Conservation (phyloP, 1,140 invertebrate species). For the Bombus waltoni region DNA sequence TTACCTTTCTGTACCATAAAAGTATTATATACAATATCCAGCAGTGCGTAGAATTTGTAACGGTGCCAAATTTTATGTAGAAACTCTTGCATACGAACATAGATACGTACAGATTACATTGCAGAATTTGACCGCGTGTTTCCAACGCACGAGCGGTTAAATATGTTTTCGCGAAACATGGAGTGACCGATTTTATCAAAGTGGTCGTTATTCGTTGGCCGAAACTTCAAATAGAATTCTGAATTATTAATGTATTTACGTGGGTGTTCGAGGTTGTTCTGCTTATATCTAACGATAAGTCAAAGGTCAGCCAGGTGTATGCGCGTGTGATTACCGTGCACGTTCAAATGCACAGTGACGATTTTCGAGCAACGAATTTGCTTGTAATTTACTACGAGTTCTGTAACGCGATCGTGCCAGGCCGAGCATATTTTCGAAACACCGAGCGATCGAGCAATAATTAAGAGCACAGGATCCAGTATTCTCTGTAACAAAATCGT, state of each 20-base stretch:
- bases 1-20: background rate
- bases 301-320: conserved; percentile 29
- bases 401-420: too few species aligned
- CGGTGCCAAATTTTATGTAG: too few species aligned
- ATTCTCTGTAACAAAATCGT: background rate
- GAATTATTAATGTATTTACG: conserved; percentile 28
- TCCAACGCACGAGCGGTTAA: background rate
- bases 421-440: background rate
- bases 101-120: background rate
- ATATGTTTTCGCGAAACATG: background rate
- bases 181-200: background rate
- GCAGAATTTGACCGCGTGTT: background rate
- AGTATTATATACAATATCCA: too few species aligned
- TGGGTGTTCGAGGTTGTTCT: conserved; percentile 6
- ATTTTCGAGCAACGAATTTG: conserved; percentile 21
- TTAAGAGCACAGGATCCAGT: background rate
- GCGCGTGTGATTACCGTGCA: too few species aligned
- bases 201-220: background rate
- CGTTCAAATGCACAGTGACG: conserved; percentile 3
- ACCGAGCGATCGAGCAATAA: background rate
- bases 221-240: conserved; percentile 19
- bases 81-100: background rate
- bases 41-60: too few species aligned
- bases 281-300: conserved; percentile 30
- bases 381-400: background rate